Base-by-base conservation (phyloP, 1,140 invertebrate genomes). In the Cardiocondyla obscurior region DNA sequence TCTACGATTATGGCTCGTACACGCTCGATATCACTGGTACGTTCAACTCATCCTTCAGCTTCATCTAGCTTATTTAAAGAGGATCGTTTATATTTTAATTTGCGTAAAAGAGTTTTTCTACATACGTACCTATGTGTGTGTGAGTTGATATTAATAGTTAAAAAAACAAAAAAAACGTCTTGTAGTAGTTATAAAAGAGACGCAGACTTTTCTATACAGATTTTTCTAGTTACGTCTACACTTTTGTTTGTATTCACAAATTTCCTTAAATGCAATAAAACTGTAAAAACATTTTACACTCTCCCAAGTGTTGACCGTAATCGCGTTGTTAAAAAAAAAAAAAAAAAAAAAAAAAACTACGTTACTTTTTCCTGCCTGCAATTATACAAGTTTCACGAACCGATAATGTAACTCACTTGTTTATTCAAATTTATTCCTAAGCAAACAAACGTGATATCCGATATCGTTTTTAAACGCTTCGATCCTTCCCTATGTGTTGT, bases 1-100 rank as follows among this genome's bases (percentile, higher is more conserved):
- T 98, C 33, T 98, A 98, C 90, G 96, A 98, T 91, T 98, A 98
- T 90, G 97, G 96, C 73, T 96, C 97, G 53, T 98, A 98, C 91
- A 96, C 96, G n/a, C 93, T 99, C 73, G 98, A 99, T 93, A 97
- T 99, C 84, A 99, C 98, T 90, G 98, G 98, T 97, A 95, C 89
- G 90, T 86, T 73, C 1, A 73, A 77, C 60, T 77, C 33, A 55
- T n/a, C n/a, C n/a, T n/a, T n/a, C 10, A 3, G 42, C 53, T 16
- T 53, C 74, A 28, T 7, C 1, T 6, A 12, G 30, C 14, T 67
- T 39, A 14, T 36, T 64, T 36, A 22, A 22, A 49, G 10, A 46
- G 46, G 19, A 30, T n/a, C 46, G 5, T 62, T 65, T 12, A n/a
- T 0, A 5, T 22, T 14, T 58, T 12, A 3, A 65, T 64, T 46